These are phyloP conservation scores for Zapus hudsonius DNA, from an alignment of 2,113 vertebrate genomes.

Conservation along the genomic window DNA sequence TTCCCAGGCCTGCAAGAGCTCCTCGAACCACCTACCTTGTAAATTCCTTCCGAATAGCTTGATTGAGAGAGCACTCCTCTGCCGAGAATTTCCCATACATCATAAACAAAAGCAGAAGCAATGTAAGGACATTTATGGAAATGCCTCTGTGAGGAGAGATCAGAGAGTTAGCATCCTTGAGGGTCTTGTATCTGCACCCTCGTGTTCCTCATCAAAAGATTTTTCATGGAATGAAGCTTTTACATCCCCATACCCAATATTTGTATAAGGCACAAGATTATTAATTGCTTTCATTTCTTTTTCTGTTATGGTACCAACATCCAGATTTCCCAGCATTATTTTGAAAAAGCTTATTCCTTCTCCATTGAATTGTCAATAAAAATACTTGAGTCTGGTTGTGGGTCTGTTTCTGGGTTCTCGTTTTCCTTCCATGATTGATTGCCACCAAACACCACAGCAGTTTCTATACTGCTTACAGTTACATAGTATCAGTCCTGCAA, in stretches of 20 bases:
- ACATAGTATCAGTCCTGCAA: accelerated
- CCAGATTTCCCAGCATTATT: neutral
- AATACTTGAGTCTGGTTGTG: accelerated
- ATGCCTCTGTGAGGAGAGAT: constrained; percentile 80
- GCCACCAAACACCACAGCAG: accelerated
- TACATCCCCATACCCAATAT: no score
- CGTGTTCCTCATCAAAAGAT: no score
- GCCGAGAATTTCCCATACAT: constrained; percentile 69
- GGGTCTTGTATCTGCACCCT: accelerated
- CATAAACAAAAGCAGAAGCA: constrained; percentile 83
- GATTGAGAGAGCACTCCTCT: constrained; percentile 82
- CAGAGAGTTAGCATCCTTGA: neutral
- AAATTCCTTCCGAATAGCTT: constrained; percentile 82
- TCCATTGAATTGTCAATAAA: neutral
- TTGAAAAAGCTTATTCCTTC: neutral
- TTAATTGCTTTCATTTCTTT: neutral
- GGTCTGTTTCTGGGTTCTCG: neutral
- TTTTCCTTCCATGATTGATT: neutral
- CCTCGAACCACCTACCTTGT: constrained; percentile 79
- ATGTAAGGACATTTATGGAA: constrained; percentile 69
- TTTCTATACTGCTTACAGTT: no score
- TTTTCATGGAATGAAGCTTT: neutral
- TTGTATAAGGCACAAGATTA: neutral
- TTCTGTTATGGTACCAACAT: neutral
- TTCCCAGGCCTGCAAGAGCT: neutral